Evolutionary conservation across 2,888 invertebrate species (phyloP).

Genomic region (Epinotia demarniana): DNA sequence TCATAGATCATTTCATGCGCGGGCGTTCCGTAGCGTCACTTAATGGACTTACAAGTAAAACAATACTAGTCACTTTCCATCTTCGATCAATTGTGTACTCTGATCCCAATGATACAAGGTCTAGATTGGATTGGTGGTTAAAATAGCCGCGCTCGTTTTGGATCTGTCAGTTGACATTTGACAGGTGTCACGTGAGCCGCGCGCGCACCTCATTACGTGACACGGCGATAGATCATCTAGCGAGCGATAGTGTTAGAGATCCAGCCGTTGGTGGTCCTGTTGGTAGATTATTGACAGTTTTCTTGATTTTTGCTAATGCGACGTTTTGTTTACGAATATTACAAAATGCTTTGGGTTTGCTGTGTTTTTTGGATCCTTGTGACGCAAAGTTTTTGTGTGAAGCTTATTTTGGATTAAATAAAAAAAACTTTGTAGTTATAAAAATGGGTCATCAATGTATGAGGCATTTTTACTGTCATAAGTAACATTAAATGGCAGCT

Average conservation of each 20-base stretch:
- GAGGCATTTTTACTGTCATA: not conserved
- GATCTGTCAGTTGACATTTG: constrained; percentile 72
- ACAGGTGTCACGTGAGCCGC: constrained; percentile 79
- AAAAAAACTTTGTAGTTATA: not conserved
- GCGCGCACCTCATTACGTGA: constrained; percentile 68
- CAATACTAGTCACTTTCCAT: not conserved
- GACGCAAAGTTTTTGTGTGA: not conserved
- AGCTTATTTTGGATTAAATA: not conserved
- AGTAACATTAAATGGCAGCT: not conserved
- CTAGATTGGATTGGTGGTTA: not conserved
- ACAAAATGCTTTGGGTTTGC: constrained; percentile 10
- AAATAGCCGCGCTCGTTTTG: not conserved
- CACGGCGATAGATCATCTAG: constrained; percentile 77
- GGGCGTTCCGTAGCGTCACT: constrained; percentile 76
- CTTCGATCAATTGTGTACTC: not conserved
- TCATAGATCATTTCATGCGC: constrained; percentile 69
- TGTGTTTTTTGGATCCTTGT: not conserved
- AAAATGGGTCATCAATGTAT: not conserved
- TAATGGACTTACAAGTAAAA: constrained; percentile 2
- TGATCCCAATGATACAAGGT: not conserved
- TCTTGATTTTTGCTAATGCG: constrained; percentile 48
- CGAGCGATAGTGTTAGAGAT: constrained; percentile 77
- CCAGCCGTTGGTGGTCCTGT: constrained; percentile 73
- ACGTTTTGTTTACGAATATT: constrained; percentile 40
- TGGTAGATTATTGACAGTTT: constrained; percentile 57